These are phyloP conservation scores for Miniopterus natalensis DNA, from an alignment of 2,113 vertebrate species.

Conservation along the genomic window DNA sequence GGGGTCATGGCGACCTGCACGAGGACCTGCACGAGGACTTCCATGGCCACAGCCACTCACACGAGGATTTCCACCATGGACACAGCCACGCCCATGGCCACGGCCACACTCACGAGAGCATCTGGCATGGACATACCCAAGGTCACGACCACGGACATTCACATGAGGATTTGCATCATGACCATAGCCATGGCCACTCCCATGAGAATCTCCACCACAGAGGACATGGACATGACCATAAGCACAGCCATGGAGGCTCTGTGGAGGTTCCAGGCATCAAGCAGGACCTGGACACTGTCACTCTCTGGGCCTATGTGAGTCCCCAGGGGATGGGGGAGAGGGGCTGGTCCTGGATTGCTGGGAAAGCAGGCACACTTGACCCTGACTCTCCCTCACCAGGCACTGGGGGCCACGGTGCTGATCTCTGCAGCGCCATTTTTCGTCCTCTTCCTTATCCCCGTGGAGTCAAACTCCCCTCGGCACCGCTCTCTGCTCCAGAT, in stretches of 20 bases:
- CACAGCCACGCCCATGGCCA: conserved; percentile 82
- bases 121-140: conserved; percentile 78
- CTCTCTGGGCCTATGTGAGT: conserved; percentile 94
- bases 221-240: conserved; percentile 66
- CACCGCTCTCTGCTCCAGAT: conserved; percentile 94
- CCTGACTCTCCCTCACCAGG: conserved; percentile 84
- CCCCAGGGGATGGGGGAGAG: not conserved
- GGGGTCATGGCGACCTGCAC: conserved; percentile 78
- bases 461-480: conserved; percentile 94
- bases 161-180: conserved; percentile 76
- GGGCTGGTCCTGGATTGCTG: not conserved
- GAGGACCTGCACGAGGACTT: conserved; percentile 83
- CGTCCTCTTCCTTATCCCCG: conserved; percentile 95
- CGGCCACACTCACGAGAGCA: conserved; percentile 82
- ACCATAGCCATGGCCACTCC: conserved; percentile 67
- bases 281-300: conserved; percentile 87
- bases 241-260: conserved; percentile 54
- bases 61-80: conserved; percentile 77
- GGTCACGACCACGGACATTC: conserved; percentile 74
- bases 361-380: not conserved
- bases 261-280: conserved; percentile 71
- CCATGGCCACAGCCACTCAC: conserved; percentile 69
- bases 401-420: conserved; percentile 93
- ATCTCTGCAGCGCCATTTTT: conserved; percentile 95
- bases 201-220: conserved; percentile 61